These are phyloP conservation scores for Drosophila aldrichi DNA, from an alignment of 2,888 invertebrate genomes.

Conservation along the genomic window DNA sequence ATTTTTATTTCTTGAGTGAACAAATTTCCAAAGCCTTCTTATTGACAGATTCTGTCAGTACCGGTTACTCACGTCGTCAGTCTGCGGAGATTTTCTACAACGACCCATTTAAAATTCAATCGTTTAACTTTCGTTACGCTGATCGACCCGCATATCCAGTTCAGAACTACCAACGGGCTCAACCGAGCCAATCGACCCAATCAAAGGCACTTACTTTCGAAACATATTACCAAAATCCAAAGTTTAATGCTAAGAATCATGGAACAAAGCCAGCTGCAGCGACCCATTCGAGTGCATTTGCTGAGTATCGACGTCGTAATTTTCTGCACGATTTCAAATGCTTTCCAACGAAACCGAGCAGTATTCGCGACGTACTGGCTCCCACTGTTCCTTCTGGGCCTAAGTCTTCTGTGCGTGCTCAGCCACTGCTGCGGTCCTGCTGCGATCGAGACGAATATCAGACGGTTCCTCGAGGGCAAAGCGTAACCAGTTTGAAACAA, in stretches of 20 bases:
- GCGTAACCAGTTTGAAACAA: constrained; percentile 1
- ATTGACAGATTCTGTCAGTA: constrained; percentile 32
- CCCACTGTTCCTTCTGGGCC: background rate
- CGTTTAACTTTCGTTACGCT: constrained; percentile 82
- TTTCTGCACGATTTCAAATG: constrained; percentile 53
- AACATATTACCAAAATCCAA: constrained; percentile 74
- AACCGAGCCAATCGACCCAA: background rate
- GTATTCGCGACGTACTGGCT: background rate
- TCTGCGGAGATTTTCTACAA: constrained; percentile 73
- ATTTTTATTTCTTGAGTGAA: background rate
- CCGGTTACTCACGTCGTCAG: constrained; percentile 57
- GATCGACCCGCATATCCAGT: constrained; percentile 67
- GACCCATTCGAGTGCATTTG: constrained; percentile 41
- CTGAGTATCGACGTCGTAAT: constrained; percentile 62
- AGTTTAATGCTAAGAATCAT: constrained; percentile 43
- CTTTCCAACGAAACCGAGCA: constrained; percentile 12
- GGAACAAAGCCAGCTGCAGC: background rate
- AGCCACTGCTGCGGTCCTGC: constrained; percentile 47
- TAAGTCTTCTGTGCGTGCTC: background rate
- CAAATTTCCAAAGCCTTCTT: constrained; percentile 25
- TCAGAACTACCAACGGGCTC: constrained; percentile 49
- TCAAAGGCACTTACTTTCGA: constrained; percentile 41
- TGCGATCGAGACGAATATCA: constrained; percentile 45
- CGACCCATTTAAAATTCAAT: constrained; percentile 83
- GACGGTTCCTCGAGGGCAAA: constrained; percentile 30